A percentile compares a stretch with the other conserved stretches of the same genome.
phyloP scores from a whole-genome alignment of 2,113 vertebrate species.

The Acrocephalus arundinaceus region DNA sequence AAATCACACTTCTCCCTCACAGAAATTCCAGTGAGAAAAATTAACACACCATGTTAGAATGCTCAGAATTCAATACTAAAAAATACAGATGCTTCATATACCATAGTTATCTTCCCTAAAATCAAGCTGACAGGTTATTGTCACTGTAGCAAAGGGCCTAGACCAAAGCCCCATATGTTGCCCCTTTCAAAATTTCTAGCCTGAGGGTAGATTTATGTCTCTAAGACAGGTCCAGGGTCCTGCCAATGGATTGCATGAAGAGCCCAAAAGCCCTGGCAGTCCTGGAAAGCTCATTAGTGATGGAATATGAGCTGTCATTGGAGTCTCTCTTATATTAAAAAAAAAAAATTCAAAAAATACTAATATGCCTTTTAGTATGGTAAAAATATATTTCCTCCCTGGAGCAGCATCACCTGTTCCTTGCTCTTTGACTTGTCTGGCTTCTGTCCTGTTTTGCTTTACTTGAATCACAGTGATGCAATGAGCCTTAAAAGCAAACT shows the following conservation, averaged over 20 bases:
- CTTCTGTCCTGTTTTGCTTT: not conserved
- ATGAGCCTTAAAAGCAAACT: not conserved
- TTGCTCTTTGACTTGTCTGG: not conserved
- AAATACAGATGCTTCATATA: not conserved
- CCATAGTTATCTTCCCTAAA: not conserved
- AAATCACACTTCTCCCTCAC: not conserved
- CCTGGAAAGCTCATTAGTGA: not conserved
- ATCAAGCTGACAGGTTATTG: not conserved
- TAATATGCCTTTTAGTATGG: not conserved
- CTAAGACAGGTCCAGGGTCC: not conserved
- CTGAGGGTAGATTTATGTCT: not conserved
- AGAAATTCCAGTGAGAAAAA: not conserved
- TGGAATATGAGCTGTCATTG: not conserved
- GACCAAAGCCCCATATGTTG: not conserved
- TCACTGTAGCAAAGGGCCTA: not conserved
- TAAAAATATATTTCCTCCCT: not conserved
- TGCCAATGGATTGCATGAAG: not conserved
- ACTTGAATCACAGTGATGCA: not conserved
- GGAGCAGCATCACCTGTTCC: not conserved
- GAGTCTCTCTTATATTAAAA: not conserved
- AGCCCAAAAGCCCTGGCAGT: not conserved
- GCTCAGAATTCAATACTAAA: not conserved
- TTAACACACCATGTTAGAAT: not conserved
- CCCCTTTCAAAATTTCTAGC: not conserved
- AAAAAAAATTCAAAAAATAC: accelerated